Evolutionary conservation across 2,888 invertebrate genomes (phyloP).

Genomic region (Lysandra bellargus): DNA sequence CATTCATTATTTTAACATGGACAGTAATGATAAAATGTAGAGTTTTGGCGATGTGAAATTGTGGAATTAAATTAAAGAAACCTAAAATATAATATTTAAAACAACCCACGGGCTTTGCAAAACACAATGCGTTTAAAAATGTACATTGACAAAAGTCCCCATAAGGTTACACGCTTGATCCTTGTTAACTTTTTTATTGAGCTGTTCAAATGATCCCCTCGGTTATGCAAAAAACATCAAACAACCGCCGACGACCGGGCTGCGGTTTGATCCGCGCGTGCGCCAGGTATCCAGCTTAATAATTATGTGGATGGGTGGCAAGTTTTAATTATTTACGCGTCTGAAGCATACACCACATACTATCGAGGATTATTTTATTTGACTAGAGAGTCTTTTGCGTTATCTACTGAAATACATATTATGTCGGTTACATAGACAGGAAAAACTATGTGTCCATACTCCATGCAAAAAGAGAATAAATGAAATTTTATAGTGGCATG

Average conservation of each 20-base stretch:
- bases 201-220: constrained; percentile 12
- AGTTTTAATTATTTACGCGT: constrained; percentile 16
- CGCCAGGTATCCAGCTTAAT: not conserved
- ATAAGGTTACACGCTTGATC: not conserved
- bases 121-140: not conserved
- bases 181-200: constrained; percentile 22
- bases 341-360: not conserved
- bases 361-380: not conserved
- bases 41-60: not conserved
- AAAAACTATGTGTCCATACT: too few relatives aligned
- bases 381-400: not conserved
- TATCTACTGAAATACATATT: too few relatives aligned
- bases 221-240: constrained; percentile 14
- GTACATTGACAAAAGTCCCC: not conserved
- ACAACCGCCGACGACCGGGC: not conserved
- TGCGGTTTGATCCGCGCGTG: constrained; percentile 3
- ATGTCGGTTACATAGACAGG: too few relatives aligned
- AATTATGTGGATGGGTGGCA: not conserved
- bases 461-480: too few relatives aligned
- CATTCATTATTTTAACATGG: too few relatives aligned
- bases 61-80: not conserved
- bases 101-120: not conserved
- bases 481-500: too few relatives aligned
- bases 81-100: not conserved
- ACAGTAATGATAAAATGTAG: not conserved